These are phyloP conservation scores for Dromius quadrimaculatus DNA, from an alignment of 2,888 invertebrate species.

Conservation along the genomic window DNA sequence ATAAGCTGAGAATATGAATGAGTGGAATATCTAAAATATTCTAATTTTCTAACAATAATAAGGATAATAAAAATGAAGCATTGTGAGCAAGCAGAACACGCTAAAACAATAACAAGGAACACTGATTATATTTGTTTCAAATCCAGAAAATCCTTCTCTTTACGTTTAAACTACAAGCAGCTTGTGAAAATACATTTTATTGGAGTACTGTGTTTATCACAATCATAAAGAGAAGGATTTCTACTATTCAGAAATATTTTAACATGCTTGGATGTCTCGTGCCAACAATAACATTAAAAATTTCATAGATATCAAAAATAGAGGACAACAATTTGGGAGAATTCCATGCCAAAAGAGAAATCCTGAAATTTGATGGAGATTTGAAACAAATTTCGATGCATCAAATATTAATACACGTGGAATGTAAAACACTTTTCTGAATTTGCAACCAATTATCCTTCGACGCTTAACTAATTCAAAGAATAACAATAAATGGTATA, in stretches of 20 bases:
- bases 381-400: constrained; percentile 43
- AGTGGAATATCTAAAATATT: not conserved
- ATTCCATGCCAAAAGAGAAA: constrained; percentile 29
- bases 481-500: no score
- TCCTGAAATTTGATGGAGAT: constrained; percentile 11
- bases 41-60: not conserved
- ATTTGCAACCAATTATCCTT: constrained; percentile 21
- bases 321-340: constrained; percentile 18
- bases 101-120: constrained; percentile 16
- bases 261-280: constrained; percentile 35
- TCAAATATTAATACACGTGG: constrained; percentile 13
- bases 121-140: constrained; percentile 44
- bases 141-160: constrained; percentile 45
- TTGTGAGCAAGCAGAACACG: constrained; percentile 18
- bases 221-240: constrained; percentile 7
- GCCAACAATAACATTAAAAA: constrained; percentile 35
- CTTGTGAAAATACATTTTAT: constrained; percentile 3
- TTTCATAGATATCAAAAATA: not conserved
- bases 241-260: constrained; percentile 13
- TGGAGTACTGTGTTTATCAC: not conserved
- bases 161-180: constrained; percentile 1
- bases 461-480: no score
- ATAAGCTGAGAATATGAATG: not conserved
- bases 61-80: constrained; percentile 15
- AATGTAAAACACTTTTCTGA: not conserved